Percentiles rank a stretch among this genome's conserved stretches.
Conservation (phyloP, 2,888 invertebrate species). For the Limnephilus auricula region DNA sequence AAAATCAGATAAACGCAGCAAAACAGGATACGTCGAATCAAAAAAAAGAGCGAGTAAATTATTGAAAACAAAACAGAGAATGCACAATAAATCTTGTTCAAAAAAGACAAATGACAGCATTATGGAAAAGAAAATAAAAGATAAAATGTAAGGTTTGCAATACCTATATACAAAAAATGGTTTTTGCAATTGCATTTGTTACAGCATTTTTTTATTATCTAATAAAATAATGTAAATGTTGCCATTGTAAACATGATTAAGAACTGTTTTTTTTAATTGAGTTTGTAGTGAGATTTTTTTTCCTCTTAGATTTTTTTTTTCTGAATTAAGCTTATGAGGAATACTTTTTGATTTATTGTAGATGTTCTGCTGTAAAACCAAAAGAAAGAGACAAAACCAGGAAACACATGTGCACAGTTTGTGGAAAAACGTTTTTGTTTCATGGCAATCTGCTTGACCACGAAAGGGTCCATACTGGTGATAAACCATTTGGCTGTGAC, state of each 20-base stretch:
- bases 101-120: not conserved
- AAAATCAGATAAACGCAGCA: not conserved
- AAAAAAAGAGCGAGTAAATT: conserved; percentile 22
- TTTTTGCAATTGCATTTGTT: no score
- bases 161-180: not conserved
- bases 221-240: not conserved
- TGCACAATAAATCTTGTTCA: not conserved
- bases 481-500: conserved; percentile 60
- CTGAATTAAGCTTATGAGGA: not conserved
- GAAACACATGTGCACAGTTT: conserved; percentile 64
- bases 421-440: conserved; percentile 63
- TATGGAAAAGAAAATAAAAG: not conserved
- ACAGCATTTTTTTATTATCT: not conserved
- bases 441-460: conserved; percentile 61
- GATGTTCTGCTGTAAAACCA: conserved; percentile 29
- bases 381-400: conserved; percentile 49
- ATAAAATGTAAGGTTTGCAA: not conserved
- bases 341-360: not conserved
- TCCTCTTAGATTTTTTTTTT: not conserved
- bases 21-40: not conserved
- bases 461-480: conserved; percentile 63
- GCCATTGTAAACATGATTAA: not conserved
- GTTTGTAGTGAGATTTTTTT: not conserved
- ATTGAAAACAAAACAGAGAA: not conserved
- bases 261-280: not conserved